Conservation (phyloP, 1,140 invertebrate species). For the Dendrolimus punctatus region DNA sequence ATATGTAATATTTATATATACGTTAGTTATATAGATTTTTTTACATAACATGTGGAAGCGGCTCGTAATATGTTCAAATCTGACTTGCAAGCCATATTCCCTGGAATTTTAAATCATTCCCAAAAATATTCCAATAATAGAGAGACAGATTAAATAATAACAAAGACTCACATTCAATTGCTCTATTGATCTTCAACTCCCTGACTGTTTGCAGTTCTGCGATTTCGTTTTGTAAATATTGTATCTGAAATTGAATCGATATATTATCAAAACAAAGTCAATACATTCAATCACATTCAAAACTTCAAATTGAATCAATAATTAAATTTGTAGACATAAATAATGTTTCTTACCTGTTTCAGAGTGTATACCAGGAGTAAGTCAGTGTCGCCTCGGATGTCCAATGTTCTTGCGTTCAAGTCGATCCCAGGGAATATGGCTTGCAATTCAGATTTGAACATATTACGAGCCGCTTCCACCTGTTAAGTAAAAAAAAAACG, state of each 20-base stretch:
- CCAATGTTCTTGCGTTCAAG: conserved; percentile 76
- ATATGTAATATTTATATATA: too few species aligned
- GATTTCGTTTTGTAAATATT: conserved; percentile 78
- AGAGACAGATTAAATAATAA: background rate
- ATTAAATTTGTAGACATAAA: background rate
- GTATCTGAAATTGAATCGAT: conserved; percentile 42
- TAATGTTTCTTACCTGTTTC: conserved; percentile 53
- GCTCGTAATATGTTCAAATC: too few species aligned
- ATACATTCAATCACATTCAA: too few species aligned
- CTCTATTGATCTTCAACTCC: conserved; percentile 75
- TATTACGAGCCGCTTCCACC: conserved; percentile 78
- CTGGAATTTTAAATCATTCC: too few species aligned
- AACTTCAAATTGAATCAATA: background rate
- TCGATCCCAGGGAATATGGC: conserved; percentile 81
- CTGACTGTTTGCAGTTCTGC: conserved; percentile 77
- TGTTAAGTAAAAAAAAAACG: conserved; percentile 28
- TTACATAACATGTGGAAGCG: too few species aligned
- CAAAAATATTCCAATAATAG: too few species aligned
- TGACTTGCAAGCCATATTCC: too few species aligned
- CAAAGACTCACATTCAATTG: conserved; percentile 71
- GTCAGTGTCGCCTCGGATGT: conserved; percentile 78
- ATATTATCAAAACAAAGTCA: too few species aligned
- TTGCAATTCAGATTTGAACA: conserved; percentile 82
- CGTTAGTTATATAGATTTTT: too few species aligned
- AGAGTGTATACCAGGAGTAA: conserved; percentile 77